Conservation (phyloP, 1,140 invertebrate species). For the Atta cephalotes region DNA sequence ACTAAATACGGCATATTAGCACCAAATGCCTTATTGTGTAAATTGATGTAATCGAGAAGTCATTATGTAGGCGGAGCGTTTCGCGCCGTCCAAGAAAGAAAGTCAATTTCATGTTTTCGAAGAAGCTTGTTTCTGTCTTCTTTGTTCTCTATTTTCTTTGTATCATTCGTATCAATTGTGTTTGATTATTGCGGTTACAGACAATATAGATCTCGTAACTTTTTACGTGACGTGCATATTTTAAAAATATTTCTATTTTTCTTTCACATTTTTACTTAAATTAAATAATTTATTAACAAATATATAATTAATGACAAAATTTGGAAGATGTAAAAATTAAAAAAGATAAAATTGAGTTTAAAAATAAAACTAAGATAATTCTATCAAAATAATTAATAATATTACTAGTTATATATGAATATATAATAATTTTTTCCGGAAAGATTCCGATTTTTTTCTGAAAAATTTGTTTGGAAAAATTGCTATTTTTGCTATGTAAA, state of each 20-base stretch:
- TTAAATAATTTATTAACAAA: conserved; percentile 5
- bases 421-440: too few relatives aligned
- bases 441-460: too few relatives aligned
- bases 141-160: conserved; percentile 31
- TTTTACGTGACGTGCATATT: neutral
- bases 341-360: neutral
- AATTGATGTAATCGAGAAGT: conserved; percentile 56
- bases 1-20: conserved; percentile 1
- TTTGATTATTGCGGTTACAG: neutral
- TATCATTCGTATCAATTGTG: neutral
- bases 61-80: conserved; percentile 31
- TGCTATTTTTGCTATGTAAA: too few relatives aligned
- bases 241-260: neutral
- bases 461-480: too few relatives aligned
- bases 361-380: neutral
- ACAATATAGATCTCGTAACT: neutral
- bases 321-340: neutral
- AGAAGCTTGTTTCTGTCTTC: conserved; percentile 1
- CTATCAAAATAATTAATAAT: neutral
- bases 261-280: neutral
- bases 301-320: neutral
- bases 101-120: conserved; percentile 34
- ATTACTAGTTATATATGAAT: too few relatives aligned
- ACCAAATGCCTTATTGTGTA: conserved; percentile 62
- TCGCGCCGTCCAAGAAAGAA: conserved; percentile 50